phyloP scores from a whole-genome alignment of 2,797 vertebrate species.

The Florisuga fusca region DNA sequence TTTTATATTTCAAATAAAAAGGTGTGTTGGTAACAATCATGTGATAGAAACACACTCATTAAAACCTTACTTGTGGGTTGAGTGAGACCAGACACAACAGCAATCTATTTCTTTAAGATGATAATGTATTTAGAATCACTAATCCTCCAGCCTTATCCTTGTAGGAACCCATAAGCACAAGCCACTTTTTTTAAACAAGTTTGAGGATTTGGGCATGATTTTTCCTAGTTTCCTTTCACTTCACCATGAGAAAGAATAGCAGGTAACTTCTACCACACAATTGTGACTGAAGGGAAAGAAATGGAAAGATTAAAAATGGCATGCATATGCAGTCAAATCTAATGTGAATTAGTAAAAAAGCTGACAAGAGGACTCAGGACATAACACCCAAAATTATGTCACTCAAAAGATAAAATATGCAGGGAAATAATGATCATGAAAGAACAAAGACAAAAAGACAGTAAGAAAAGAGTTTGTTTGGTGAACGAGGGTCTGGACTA shows the following conservation, averaged over 20 bases:
- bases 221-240: neutral
- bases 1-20: neutral
- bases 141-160: neutral
- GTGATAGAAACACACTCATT: neutral
- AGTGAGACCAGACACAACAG: neutral
- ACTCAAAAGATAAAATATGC: neutral
- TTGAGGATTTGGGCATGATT: neutral
- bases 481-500: neutral
- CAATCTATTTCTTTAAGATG: neutral
- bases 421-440: neutral
- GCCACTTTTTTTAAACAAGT: neutral
- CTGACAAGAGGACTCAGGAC: neutral
- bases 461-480: neutral
- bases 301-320: neutral
- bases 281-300: neutral
- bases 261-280: neutral
- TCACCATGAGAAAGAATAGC: neutral
- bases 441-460: neutral
- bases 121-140: neutral
- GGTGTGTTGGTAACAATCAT: neutral
- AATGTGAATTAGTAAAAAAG: neutral
- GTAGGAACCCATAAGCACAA: neutral
- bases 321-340: neutral
- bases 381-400: neutral
- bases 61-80: neutral